A percentile compares a stretch with the other conserved stretches of the same genome.
Conservation (phyloP, 2,797 vertebrate genomes). For the Tapera naevia region DNA sequence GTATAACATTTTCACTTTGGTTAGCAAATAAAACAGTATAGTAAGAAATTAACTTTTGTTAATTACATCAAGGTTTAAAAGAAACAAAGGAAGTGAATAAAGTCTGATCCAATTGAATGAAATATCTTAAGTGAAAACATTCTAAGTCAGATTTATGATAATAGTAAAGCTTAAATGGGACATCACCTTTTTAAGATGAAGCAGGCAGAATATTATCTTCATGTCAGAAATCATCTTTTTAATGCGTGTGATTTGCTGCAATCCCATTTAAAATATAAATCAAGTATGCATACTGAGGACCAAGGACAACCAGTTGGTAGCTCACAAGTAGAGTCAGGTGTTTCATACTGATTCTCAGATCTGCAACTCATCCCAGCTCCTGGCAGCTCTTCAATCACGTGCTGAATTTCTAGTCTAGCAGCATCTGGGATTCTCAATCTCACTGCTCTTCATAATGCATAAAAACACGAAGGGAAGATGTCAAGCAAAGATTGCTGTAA, state of each 20-base stretch:
- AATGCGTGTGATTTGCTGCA: neutral
- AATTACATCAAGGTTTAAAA: constrained; percentile 23
- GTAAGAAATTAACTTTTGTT: constrained; percentile 4
- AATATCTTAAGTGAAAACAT: neutral
- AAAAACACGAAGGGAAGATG: neutral
- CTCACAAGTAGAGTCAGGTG: neutral
- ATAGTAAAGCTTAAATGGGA: neutral
- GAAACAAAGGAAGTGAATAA: neutral
- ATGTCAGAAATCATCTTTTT: neutral
- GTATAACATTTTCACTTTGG: neutral
- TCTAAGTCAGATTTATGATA: neutral
- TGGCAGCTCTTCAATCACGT: neutral
- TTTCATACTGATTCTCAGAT: neutral
- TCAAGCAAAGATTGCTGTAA: constrained; percentile 7
- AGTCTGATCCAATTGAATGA: neutral
- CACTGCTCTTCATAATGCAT: neutral
- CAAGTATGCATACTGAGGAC: neutral
- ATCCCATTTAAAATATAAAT: neutral
- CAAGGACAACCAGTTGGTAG: neutral
- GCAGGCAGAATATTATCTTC: neutral
- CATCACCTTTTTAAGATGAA: neutral
- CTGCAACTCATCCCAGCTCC: neutral
- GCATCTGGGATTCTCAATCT: neutral
- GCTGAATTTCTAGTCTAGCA: neutral
- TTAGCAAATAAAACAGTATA: neutral